Percentiles rank a stretch among this genome's conserved stretches.
Evolutionary conservation across 2,113 vertebrate species (phyloP).

Genomic region (Excalfactoria chinensis): DNA sequence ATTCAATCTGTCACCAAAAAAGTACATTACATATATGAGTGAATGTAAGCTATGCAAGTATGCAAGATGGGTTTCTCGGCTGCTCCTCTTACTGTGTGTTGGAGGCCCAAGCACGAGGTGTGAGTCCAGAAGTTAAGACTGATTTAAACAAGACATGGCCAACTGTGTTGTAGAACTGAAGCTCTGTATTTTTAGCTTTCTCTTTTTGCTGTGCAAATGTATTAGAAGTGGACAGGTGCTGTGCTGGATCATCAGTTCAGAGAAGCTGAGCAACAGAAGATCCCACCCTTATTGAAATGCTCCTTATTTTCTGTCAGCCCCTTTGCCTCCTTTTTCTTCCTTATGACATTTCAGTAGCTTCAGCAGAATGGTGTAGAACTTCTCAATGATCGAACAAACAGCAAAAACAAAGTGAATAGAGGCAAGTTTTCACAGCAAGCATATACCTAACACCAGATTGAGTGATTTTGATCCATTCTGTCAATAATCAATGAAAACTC

Average conservation of each 20-base stretch:
- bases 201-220: neutral
- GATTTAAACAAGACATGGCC: neutral
- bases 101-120: neutral
- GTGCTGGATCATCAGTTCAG: neutral
- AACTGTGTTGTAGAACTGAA: neutral
- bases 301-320: neutral
- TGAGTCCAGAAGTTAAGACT: neutral
- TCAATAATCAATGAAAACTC: neutral
- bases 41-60: neutral
- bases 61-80: neutral
- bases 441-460: neutral
- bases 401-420: neutral
- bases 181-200: neutral
- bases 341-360: neutral
- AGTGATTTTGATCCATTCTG: neutral
- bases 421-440: neutral
- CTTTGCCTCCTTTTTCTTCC: neutral
- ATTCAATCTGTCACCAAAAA: slow-evolving; percentile 31
- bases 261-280: neutral
- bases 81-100: neutral
- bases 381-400: neutral
- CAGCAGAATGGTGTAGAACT: neutral
- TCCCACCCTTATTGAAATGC: neutral
- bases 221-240: neutral
- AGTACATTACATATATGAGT: neutral